Evolutionary conservation across 2,797 vertebrate species (phyloP), one percentile per base, ranked within the genome.

Genomic region (Margarornis squamiger): DNA sequence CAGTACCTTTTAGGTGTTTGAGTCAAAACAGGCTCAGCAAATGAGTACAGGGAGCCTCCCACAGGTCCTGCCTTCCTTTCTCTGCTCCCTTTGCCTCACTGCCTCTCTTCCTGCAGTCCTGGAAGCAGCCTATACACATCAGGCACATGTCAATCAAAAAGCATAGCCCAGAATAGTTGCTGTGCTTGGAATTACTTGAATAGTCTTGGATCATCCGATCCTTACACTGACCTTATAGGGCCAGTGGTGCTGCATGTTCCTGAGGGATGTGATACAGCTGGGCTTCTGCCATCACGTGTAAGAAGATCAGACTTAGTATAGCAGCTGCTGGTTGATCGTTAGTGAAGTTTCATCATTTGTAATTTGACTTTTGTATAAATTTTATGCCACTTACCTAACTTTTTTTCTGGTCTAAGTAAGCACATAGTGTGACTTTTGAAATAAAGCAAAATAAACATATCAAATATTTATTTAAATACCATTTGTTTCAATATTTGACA

Each of bases 41-140:
- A 59, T 0, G 5, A 71, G 45, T 38, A 36, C 14, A 26, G n/a
- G 48, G 26, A 66, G 23, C 29, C 7, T 82, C 17, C 65, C 49
- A 16, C 0, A 0, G 34, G 27, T 89, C 29, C 29, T 59, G n/a
- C 18, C 41, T 75, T 32, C 14, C 29, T 61, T 39, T 23, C 32
- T n/a, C 12, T 23, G 3, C 13, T 68, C 15, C 24, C 22, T 78
- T 71, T 77, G 17, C 15, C 14, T 63, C 4, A 1, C 17, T 58
- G 21, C 32, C 8, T 46, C 5, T 30, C 15, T 48, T 36, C 9
- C 41, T 52, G 24, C 27, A 41, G 24, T 34, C 27, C 29, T 57
- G 59, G 55, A 36, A 63, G 48, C 52, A 85, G 49, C 27, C 48
- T 74, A 11, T 9, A 30, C 0, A 0, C 80, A 62, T n/a, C 21